phyloP scores from a whole-genome alignment of 1,140 invertebrate species.

The honey bee (Apis mellifera) region Amel_HAv3.1 CM009940.2:10733001-10733500 shows the following conservation, averaged over 20 bases:
- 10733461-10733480: neutral
- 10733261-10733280: constrained; percentile 11
- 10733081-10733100: neutral
- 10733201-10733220: neutral
- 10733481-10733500: neutral
- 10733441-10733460: neutral
- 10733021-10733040: neutral
- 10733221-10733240: constrained; percentile 8
- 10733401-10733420: neutral
- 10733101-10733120: constrained; percentile 6
- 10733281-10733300: neutral
- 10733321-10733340: constrained; percentile 36
- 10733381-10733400: too few species aligned
- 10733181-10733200: too few species aligned
- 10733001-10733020: too few species aligned
- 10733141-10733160: neutral
- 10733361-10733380: constrained; percentile 15
- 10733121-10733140: neutral
- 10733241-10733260: neutral
- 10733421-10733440: neutral
- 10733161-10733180: neutral
- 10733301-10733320: neutral
- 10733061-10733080: neutral
- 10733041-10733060: neutral
- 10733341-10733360: constrained; percentile 12